phyloP scores from a whole-genome alignment of 1,140 invertebrate genomes.

The Microplitis demolitor region DNA sequence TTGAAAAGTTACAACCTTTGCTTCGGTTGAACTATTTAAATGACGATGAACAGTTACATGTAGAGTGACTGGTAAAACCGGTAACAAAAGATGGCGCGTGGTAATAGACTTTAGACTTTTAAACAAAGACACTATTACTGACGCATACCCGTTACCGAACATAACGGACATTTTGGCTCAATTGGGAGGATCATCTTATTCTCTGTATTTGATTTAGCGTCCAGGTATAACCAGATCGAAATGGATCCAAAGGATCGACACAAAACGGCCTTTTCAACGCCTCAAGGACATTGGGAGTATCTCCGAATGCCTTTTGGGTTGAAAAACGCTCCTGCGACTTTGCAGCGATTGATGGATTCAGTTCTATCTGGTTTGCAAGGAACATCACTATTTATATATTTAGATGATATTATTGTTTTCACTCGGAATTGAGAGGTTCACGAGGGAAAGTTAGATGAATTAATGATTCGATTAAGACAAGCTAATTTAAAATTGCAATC shows the following conservation, averaged over 20 bases:
- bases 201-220: not conserved
- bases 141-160: not conserved
- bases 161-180: not conserved
- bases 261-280: not conserved
- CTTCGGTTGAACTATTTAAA: no score
- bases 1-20: no score
- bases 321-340: not conserved
- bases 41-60: no score
- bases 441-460: not conserved
- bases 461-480: not conserved
- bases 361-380: not conserved
- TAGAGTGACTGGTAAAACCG: not conserved
- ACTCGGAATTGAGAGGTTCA: not conserved
- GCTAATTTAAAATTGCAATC: not conserved
- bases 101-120: not conserved
- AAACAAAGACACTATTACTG: not conserved
- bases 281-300: not conserved
- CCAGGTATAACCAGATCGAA: not conserved
- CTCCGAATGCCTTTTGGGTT: not conserved
- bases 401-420: conserved; percentile 8
- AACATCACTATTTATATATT: not conserved
- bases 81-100: not conserved
- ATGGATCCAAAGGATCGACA: not conserved
- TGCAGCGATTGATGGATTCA: not conserved
- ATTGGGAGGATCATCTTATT: not conserved